phyloP scores from a whole-genome alignment of 2,888 invertebrate species.

The Alentia gelatinosa region DNA sequence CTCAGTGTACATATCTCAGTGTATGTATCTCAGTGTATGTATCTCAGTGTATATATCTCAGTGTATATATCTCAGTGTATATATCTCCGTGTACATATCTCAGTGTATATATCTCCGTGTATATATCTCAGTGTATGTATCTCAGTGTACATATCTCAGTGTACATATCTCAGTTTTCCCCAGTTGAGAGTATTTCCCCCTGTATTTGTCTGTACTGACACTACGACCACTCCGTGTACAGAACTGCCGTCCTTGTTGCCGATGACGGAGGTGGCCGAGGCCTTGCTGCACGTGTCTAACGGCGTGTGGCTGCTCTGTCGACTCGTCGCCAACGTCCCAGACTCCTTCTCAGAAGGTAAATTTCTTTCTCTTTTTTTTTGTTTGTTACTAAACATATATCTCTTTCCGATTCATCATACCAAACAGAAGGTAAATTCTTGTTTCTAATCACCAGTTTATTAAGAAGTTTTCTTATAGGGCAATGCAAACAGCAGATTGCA shows the following conservation, averaged over 20 bases:
- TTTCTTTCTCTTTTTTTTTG: neutral
- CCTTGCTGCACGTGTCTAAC: constrained; percentile 92
- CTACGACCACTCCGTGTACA: constrained; percentile 59
- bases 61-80: too few species aligned
- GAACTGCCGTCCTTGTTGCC: constrained; percentile 93
- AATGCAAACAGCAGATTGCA: too few species aligned
- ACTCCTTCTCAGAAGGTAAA: constrained; percentile 93
- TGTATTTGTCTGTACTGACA: too few species aligned
- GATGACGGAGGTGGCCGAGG: constrained; percentile 90
- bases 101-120: too few species aligned
- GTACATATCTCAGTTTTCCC: too few species aligned
- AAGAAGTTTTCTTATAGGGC: neutral
- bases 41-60: too few species aligned
- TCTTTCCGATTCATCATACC: neutral
- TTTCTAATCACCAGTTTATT: neutral
- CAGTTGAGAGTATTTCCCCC: too few species aligned
- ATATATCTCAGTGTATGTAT: too few species aligned
- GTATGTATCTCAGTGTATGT: too few species aligned
- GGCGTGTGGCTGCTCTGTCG: constrained; percentile 94
- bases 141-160: too few species aligned
- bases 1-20: too few species aligned
- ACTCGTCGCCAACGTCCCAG: constrained; percentile 96
- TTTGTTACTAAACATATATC: neutral
- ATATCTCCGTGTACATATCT: too few species aligned
- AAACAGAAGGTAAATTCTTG: neutral